phyloP scores from a whole-genome alignment of 2,797 vertebrate genomes.

The Pantherophis alleghaniensis region DNA sequence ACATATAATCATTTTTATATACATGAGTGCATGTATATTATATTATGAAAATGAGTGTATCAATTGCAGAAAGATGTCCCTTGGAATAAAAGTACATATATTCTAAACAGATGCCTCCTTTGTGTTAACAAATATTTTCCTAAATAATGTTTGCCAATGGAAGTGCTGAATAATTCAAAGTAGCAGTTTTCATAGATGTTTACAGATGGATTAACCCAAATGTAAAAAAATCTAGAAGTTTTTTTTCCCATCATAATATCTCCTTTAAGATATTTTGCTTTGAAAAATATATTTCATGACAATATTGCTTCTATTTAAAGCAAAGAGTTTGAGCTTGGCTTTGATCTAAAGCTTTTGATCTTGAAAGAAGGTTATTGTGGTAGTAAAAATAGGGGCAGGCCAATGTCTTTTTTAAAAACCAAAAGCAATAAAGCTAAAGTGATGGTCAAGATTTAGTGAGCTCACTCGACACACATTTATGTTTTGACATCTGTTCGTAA shows the following conservation, averaged over 20 bases:
- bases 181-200: not conserved
- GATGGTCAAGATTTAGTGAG: slow-evolving; percentile 47
- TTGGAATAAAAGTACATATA: not conserved
- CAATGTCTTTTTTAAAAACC: slow-evolving; percentile 42
- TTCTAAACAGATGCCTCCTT: not conserved
- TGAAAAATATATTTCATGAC: slow-evolving; percentile 61
- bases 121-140: not conserved
- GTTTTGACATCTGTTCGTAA: slow-evolving; percentile 39
- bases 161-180: not conserved
- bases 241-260: slow-evolving; percentile 53
- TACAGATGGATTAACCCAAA: slow-evolving; percentile 31
- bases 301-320: slow-evolving; percentile 74
- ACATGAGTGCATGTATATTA: not conserved
- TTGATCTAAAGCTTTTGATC: slow-evolving; percentile 80
- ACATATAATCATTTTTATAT: not conserved
- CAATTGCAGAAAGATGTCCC: not conserved
- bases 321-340: slow-evolving; percentile 72
- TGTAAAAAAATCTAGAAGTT: slow-evolving; percentile 54
- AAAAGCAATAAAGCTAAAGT: slow-evolving; percentile 61
- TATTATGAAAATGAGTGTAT: not conserved
- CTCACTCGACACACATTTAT: slow-evolving; percentile 34
- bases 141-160: not conserved
- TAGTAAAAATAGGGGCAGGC: slow-evolving; percentile 64
- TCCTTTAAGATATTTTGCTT: slow-evolving; percentile 63
- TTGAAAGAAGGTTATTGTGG: slow-evolving; percentile 71